Base-by-base conservation (phyloP, 2,888 invertebrate genomes). In the Beris chalybata region DNA sequence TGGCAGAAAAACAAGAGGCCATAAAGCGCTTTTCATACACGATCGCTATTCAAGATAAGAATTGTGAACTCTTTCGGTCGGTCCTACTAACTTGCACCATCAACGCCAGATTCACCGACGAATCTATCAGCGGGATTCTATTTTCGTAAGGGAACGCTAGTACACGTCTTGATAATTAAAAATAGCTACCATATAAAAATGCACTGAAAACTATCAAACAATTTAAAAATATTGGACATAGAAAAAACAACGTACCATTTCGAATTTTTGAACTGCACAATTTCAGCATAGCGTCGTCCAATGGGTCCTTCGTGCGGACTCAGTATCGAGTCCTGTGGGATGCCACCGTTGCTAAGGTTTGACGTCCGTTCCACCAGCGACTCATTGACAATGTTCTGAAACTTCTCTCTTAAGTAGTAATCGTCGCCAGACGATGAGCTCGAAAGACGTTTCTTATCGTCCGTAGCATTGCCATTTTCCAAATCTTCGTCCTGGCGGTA, bases 291-390 rank as follows among this genome's bases (percentile, higher is more conserved):
- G 0, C 81, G 77, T 55, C 81, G 73, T 15, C 80, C 81, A 73
- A 81, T 75, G n/a, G 81, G 81, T 69, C 72, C 81, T 72, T 81
- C 81, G 71, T 80, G 79, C 9, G 81, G 81, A 74, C 81, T 81
- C 53, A 81, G 71, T 66, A 81, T 70, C 3, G 77, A 74, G 72
- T 80, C 80, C 54, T 75, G 76, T 12, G 71, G 67, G 9, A 57
- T 50, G 7, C 71, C 71, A 71, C 70, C 61, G 15, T 56, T 43
- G 38, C 22, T 56, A 55, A 76, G 57, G 15, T 71, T 63, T 32
- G 47, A 43, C 30, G n/a, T 45, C 43, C 65, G 38, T 59, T 72
- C 69, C 15, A 69, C 71, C 65, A 72, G 64, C 15, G 73, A 71
- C 66, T 75, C 74, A 69, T 79, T 79, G 61, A 79, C 79, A 64